A percentile compares a stretch with the other conserved stretches of the same genome.
Conservation (phyloP, 2,797 vertebrate species). For the Gallinago nigripennis region DNA sequence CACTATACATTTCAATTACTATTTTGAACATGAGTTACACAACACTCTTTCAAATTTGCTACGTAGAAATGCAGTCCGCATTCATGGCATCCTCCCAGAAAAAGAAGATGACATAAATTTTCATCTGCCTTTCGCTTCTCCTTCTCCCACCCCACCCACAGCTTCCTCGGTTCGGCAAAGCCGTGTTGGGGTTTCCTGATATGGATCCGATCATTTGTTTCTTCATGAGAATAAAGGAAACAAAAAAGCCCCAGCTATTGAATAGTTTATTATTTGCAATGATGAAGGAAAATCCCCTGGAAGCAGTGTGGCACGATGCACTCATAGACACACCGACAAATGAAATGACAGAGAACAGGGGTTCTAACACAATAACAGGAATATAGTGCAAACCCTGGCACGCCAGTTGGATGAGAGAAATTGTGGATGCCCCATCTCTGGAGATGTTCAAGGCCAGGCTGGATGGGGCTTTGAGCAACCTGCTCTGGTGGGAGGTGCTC, state of each 20-base stretch:
- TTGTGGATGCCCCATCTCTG: not conserved
- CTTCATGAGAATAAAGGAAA: not conserved
- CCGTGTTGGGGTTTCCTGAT: not conserved
- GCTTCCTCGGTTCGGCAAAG: not conserved
- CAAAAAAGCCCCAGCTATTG: not conserved
- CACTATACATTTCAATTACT: constrained; percentile 68
- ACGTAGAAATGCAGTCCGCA: not conserved
- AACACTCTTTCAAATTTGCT: constrained; percentile 35
- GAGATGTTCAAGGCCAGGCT: not conserved
- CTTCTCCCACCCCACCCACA: not conserved
- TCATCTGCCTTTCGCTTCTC: not conserved
- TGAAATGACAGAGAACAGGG: not conserved
- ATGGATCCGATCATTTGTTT: not conserved
- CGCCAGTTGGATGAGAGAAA: not conserved
- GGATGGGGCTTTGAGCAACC: not conserved
- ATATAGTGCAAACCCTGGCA: accelerated
- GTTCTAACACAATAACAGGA: not conserved
- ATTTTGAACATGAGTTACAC: constrained; percentile 62
- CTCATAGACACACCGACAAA: not conserved
- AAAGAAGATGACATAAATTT: not conserved
- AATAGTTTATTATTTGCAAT: not conserved
- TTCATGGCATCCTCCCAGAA: constrained; percentile 7
- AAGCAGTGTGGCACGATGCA: accelerated
- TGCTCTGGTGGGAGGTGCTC: not conserved
- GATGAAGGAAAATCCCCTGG: not conserved